Evolutionary conservation across 2,888 invertebrate genomes (phyloP), one percentile per base, ranked within the genome.

Genomic region (Eupithecia exiguata): DNA sequence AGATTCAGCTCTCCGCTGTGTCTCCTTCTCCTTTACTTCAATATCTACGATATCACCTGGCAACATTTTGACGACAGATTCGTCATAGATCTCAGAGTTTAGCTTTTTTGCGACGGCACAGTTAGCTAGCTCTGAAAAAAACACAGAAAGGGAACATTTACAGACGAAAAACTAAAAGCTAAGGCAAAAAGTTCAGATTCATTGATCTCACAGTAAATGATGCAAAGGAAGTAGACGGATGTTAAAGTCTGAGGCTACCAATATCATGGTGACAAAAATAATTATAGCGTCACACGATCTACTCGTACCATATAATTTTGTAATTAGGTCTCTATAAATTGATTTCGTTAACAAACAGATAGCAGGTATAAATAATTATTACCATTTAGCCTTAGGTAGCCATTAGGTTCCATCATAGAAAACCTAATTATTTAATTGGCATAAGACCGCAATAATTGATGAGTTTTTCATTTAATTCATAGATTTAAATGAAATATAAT

Each of bases 61-160:
- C 74, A 93, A 87, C 90, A 93, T 93, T 87, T 89, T 91, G 49
- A 92, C 83, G 69, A 87, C 80, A 53, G 90, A 85, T 80, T 93
- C 93, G 80, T 93, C 91, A 81, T 82, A 84, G 65, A 83, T 84
- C 61, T 88, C 90, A 36, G 75, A 80, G 53, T 82, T 84, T 72
- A 81, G 80, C 78, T 82, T 88, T 86, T 86, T 87, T 61, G 83
- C 38, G 67, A 87, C 87, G 68, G 84, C 87, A 87, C 86, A 85
- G 61, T 83, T 82, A 74, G 83, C 74, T 79, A 85, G 74, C 78
- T 88, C 91, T 91, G 88, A 53, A 73, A 76, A 68, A 38, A 61
- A 58, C 43, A 49, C 30, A 71, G 69, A 25, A 72, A 58, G n/a
- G 69, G 75, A 38, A 53, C 49, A 43, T 72, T 18, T 36, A 71